These are phyloP conservation scores for Drosophila azteca DNA, from an alignment of 1,140 invertebrate genomes.

Conservation along the genomic window DNA sequence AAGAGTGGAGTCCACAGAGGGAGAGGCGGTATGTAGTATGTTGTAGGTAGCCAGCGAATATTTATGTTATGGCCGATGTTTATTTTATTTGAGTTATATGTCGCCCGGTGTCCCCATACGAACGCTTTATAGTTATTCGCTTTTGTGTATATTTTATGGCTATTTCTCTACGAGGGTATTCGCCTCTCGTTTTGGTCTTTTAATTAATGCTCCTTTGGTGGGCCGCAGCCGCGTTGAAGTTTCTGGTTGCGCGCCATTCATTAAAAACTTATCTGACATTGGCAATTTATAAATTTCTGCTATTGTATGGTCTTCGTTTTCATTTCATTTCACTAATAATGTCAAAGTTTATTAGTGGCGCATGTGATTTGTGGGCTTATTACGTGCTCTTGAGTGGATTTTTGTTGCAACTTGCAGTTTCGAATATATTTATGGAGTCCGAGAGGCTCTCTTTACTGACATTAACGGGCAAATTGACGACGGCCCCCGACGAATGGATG, in stretches of 20 bases:
- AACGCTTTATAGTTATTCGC: slow-evolving; percentile 45
- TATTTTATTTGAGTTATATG: slow-evolving; percentile 79
- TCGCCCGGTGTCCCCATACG: slow-evolving; percentile 45
- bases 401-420: slow-evolving; percentile 27
- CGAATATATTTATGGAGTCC: slow-evolving; percentile 50
- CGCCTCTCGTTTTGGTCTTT: slow-evolving; percentile 26
- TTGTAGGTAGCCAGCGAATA: slow-evolving; percentile 60
- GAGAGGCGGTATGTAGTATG: too few relatives aligned
- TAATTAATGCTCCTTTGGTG: slow-evolving; percentile 68
- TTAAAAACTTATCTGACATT: slow-evolving; percentile 68
- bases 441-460: slow-evolving; percentile 17
- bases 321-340: slow-evolving; percentile 65
- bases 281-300: slow-evolving; percentile 68
- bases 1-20: not conserved
- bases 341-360: slow-evolving; percentile 57
- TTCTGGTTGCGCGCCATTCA: slow-evolving; percentile 39
- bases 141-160: slow-evolving; percentile 41
- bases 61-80: slow-evolving; percentile 78
- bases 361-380: slow-evolving; percentile 63
- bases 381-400: slow-evolving; percentile 59
- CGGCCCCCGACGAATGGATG: not conserved
- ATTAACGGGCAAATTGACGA: slow-evolving; percentile 34
- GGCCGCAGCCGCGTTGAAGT: slow-evolving; percentile 38
- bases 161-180: slow-evolving; percentile 10
- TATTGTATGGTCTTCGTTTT: not conserved